A percentile compares a stretch with the other conserved stretches of the same genome.
These are phyloP conservation scores for Penaeus monodon DNA, from an alignment of 2,888 invertebrate genomes.

Conservation along the genomic window DNA sequence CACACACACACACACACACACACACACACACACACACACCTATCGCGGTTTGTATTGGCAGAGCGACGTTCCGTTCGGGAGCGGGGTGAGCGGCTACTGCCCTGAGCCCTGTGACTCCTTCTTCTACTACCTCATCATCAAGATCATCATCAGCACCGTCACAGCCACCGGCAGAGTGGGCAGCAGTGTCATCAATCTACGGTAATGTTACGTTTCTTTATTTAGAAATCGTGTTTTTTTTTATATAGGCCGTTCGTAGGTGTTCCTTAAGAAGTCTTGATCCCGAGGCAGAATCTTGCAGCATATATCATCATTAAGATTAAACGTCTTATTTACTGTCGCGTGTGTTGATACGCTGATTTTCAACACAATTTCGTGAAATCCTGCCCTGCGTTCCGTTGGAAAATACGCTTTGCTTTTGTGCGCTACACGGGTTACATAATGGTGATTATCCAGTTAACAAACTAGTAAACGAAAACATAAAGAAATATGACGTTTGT, in stretches of 20 bases:
- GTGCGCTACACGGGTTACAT: too few species aligned
- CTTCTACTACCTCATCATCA: slow-evolving; percentile 52
- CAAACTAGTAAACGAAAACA: too few species aligned
- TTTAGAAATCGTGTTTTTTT: not conserved
- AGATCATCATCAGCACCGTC: slow-evolving; percentile 45
- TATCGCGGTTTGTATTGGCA: not conserved
- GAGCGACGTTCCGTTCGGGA: not conserved
- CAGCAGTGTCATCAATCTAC: slow-evolving; percentile 77
- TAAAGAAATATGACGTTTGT: too few species aligned
- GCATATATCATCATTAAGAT: too few species aligned
- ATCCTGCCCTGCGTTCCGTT: too few species aligned
- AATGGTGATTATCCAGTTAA: too few species aligned
- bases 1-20: not conserved
- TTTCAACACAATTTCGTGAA: too few species aligned
- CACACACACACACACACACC: not conserved
- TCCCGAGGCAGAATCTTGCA: too few species aligned
- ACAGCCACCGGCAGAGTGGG: slow-evolving; percentile 77
- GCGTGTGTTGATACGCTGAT: too few species aligned
- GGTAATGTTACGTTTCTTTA: slow-evolving; percentile 68
- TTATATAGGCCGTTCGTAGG: not conserved
- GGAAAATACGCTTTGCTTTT: too few species aligned
- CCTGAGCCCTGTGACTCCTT: slow-evolving; percentile 66
- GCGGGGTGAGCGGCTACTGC: slow-evolving; percentile 68
- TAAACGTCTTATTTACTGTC: too few species aligned
- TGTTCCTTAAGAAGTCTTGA: not conserved